These are phyloP conservation scores for Drosophila subquinaria DNA, from an alignment of 2,888 invertebrate species.

Conservation along the genomic window DNA sequence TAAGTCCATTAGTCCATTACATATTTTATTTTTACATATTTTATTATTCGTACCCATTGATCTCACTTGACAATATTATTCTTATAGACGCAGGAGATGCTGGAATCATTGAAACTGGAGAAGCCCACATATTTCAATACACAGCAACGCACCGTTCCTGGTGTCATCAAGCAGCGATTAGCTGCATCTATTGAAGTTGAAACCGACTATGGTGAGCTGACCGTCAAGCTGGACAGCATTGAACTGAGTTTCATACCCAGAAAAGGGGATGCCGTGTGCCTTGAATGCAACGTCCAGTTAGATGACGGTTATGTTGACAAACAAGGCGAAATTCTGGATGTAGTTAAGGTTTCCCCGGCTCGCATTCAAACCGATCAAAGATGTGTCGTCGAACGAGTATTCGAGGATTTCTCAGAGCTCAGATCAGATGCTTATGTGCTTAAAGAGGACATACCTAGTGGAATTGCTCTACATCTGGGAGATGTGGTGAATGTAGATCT, in stretches of 20 bases:
- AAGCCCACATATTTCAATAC: slow-evolving; percentile 78
- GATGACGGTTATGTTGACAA: slow-evolving; percentile 87
- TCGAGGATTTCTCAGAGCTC: slow-evolving; percentile 87
- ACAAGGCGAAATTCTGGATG: slow-evolving; percentile 87
- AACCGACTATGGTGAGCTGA: slow-evolving; percentile 86
- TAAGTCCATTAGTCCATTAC: too few relatives aligned
- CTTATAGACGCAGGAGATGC: slow-evolving; percentile 33
- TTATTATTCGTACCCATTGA: not conserved
- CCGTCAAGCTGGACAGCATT: slow-evolving; percentile 88
- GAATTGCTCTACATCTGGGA: slow-evolving; percentile 87
- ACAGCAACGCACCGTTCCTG: slow-evolving; percentile 77
- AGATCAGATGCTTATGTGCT: slow-evolving; percentile 88
- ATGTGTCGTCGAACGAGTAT: slow-evolving; percentile 85
- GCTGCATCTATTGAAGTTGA: slow-evolving; percentile 73
- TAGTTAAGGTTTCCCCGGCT: slow-evolving; percentile 88
- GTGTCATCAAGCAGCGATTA: slow-evolving; percentile 52
- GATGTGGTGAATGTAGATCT: slow-evolving; percentile 89
- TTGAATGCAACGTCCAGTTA: slow-evolving; percentile 88
- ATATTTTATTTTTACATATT: too few relatives aligned
- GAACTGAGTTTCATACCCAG: slow-evolving; percentile 89
- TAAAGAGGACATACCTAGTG: slow-evolving; percentile 86
- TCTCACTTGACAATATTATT: not conserved
- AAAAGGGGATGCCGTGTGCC: slow-evolving; percentile 89
- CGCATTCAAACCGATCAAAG: slow-evolving; percentile 86
- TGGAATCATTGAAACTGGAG: slow-evolving; percentile 58